These are phyloP conservation scores for Marcusenius ussheri DNA, from an alignment of 2,113 vertebrate genomes.

Conservation along the genomic window DNA sequence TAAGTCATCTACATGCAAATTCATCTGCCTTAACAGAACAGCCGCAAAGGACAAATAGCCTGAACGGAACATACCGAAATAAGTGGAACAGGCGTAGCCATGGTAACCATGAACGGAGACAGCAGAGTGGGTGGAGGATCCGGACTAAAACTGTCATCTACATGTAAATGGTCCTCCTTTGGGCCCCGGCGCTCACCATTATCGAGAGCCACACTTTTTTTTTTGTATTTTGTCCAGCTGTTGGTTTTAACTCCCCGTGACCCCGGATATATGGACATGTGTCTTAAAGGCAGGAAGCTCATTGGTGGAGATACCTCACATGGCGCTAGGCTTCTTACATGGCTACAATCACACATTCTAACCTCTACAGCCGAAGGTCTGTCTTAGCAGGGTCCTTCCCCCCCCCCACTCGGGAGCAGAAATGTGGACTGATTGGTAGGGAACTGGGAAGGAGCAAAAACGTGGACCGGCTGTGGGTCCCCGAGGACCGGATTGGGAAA, in stretches of 20 bases:
- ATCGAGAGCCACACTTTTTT: constrained; percentile 20
- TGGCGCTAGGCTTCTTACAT: neutral
- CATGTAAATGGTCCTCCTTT: constrained; percentile 38
- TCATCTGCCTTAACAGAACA: constrained; percentile 27
- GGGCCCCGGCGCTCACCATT: constrained; percentile 24
- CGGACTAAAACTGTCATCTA: constrained; percentile 37
- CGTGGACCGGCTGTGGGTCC: neutral
- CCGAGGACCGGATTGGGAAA: neutral
- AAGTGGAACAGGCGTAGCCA: constrained; percentile 37
- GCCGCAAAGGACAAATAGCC: constrained; percentile 26
- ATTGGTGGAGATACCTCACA: neutral
- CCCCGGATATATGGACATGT: neutral
- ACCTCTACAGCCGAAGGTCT: too few species aligned
- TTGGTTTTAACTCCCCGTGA: neutral
- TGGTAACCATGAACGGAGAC: constrained; percentile 35
- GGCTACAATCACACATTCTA: neutral
- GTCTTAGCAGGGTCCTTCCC: too few species aligned
- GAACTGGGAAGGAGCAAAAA: neutral
- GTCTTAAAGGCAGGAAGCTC: neutral
- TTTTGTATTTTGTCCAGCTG: neutral
- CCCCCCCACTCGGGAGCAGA: neutral
- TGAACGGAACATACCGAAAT: constrained; percentile 28
- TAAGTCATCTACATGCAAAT: constrained; percentile 45
- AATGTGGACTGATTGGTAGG: neutral
- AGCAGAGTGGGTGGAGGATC: constrained; percentile 22